Conservation (phyloP, 2,888 invertebrate species). For the Chloromyia formosa region DNA sequence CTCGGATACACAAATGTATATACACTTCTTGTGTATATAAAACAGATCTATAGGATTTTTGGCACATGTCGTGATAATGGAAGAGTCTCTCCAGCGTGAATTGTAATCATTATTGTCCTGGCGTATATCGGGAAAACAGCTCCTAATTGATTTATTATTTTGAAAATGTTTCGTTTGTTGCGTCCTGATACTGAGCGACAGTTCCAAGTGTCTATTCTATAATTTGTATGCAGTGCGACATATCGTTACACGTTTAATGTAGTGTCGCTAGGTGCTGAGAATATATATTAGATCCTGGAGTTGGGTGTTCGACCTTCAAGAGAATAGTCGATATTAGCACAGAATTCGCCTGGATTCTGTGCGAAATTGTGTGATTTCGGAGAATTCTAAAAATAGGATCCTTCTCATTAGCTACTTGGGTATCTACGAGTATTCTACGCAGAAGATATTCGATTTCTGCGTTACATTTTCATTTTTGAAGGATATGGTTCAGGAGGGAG, state of each 20-base stretch:
- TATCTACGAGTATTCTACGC: constrained; percentile 15
- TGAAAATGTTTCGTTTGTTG: constrained; percentile 8
- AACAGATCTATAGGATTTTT: background rate
- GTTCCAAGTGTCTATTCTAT: constrained; percentile 7
- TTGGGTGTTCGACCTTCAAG: background rate
- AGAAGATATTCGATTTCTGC: constrained; percentile 7
- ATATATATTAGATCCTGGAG: background rate
- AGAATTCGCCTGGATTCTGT: background rate
- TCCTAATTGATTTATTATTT: constrained; percentile 22
- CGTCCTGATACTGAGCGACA: constrained; percentile 23
- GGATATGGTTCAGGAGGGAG: background rate
- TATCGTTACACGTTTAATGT: too few species aligned
- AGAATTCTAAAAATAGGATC: constrained; percentile 24
- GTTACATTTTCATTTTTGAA: constrained; percentile 8
- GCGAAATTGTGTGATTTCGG: constrained; percentile 2
- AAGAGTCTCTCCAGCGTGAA: background rate
- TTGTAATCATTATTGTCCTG: constrained; percentile 18
- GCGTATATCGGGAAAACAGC: background rate
- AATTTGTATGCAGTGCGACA: too few species aligned
- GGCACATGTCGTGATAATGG: constrained; percentile 24
- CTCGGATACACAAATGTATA: background rate
- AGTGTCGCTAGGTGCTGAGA: background rate
- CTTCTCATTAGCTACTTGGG: background rate
- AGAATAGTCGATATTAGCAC: background rate
- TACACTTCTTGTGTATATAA: background rate